Evolutionary conservation across 2,797 vertebrate genomes (phyloP), one percentile per base, ranked within the genome.

Genomic region (Etheostoma perlongum): DNA sequence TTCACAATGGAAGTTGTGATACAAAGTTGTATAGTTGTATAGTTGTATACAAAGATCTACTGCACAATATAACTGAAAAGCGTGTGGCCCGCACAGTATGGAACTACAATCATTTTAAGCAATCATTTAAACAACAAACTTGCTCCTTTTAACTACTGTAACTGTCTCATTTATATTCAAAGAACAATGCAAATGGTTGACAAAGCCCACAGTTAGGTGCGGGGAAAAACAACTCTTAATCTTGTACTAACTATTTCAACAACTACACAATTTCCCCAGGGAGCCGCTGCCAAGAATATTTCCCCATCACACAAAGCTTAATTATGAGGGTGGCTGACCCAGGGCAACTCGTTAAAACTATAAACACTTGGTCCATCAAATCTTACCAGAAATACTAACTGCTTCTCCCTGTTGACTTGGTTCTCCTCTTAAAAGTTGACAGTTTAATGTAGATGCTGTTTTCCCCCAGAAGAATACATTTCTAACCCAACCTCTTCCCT

Each of bases 291-390:
- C 87, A 87, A 71, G 61, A 86, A 86, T 86, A 82, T 80, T 76
- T 76, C 74, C 78, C 74, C 65, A 66, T 86, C 85, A 87, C 74
- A 69, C 47, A 71, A 84, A 74, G 70, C 87, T 88, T 90, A 85
- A 86, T 92, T 86, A 89, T 84, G 75, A 88, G 75, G 76, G 87
- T 53, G 76, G 57, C 68, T 74, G 72, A 84, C 86, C 85, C 77
- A 48, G 84, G 78, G 77, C 74, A 78, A 65, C 77, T 78, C 36
- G 18, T 89, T 89, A 87, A 85, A 83, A 88, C 80, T 69, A 85
- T 87, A 81, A 90, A 90, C 86, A 89, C 74, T 76, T 72, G 36
- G 46, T 85, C 73, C 65, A 67, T 87, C 72, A 87, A 86, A 84
- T 89, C 72, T 79, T 72, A 66, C 74, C 75, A 65, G n/a, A 87